Evolutionary conservation across 2,888 invertebrate genomes (phyloP), one percentile per base, ranked within the genome.

Genomic region (Mantis religiosa): DNA sequence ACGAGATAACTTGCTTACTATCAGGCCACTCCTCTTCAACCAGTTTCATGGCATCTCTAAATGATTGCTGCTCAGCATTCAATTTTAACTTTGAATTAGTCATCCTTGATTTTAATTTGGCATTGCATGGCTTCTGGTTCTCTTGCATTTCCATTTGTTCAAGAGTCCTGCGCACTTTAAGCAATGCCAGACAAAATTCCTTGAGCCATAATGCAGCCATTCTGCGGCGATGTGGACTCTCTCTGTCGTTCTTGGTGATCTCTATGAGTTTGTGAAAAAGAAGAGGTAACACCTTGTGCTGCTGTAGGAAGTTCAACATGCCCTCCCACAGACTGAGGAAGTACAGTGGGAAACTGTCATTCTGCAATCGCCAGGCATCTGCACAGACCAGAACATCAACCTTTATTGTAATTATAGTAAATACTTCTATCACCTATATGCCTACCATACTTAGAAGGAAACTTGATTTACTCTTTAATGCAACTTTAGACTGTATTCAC

Each of bases 141-240:
- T 71, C 54, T 4, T 6, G 54, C 54, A 71, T 71, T 71, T 71
- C 54, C 54, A 71, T 25, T 20, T 6, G 54, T 20, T 71, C 54
- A 2, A 27, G 28, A 14, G 27, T 85, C 41, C 41, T 85, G 47
- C 54, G 28, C 25, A 86, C 86, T 86, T 81, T 86, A 28, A 9
- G 81, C 81, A 27, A 8, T 71, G 54, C 54, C 54, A 71, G 20
- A 4, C 20, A 20, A 71, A 86, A 30, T 86, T 86, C 86, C 30
- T 86, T 86, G 20, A 86, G 3, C 86, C 86, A 86, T 28, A 86
- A 15, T 28, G 86, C 86, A 3, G 86, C 86, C 86, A 86, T 81
- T 71, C 47, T 86, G 20, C 86, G 8, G 28, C 86, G 86, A 71
- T 86, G 54, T 14, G 20, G 20, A 28, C 86, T 81, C 27, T 86